Evolutionary conservation across 2,888 invertebrate species (phyloP), one percentile per base, ranked within the genome.

Genomic region (Epicampocera succincta): DNA sequence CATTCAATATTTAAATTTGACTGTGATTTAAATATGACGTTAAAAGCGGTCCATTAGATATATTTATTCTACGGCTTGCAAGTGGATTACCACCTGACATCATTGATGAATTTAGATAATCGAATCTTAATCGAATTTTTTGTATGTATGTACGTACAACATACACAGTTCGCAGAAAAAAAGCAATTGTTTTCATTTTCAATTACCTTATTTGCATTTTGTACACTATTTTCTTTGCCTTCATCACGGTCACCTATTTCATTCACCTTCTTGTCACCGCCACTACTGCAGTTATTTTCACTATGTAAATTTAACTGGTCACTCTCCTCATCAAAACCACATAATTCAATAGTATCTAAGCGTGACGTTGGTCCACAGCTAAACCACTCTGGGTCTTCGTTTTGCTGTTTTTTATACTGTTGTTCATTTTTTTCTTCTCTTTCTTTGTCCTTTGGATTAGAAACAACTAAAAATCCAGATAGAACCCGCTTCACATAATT

Each of bases 351-450:
- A 9, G 90, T 89, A 76, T 90, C 90, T 58, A 90, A 85, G 56
- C 90, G 86, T 3, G 90, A 90, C 29, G 89, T 90, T 25, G 90
- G 90, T 5, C 90, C 90, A 80, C 89, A 89, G 72, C 90, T 90
- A 73, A 90, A 90, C 90, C 90, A 90, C 66, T 90, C 90, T 0
- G 90, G 90, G 68, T 90, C 90, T 12, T 90, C 90, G 74, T 85
- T 90, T 54, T 85, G 86, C 68, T 89, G 79, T 40, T 69, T 88
- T 66, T 86, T 86, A 78, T 87, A 88, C 19, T 88, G 88, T 38
- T 87, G 85, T 80, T 87, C 84, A 29, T 87, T 86, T 4, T 85
- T 86, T 6, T 90, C 90, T 8, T 89, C 90, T 0, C 83, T 71
- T 12, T 88, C 88, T 0, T 87, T 86, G 2, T 89, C 86, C 68